Conservation (phyloP, 2,797 vertebrate species). For the Spinibarbus caldwelli region DNA sequence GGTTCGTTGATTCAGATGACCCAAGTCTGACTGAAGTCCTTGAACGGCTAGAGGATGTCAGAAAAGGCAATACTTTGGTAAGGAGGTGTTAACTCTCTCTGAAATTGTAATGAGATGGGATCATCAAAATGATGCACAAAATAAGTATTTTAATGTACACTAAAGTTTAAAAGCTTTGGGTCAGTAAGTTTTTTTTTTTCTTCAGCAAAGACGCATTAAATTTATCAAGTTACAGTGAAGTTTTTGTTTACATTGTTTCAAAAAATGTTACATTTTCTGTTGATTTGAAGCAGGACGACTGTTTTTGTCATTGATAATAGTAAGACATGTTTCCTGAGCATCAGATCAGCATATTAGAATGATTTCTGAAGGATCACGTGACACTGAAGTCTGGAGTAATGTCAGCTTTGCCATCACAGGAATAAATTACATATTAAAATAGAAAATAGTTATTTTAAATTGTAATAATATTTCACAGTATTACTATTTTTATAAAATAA, state of each 20-base stretch:
- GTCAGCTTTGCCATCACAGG: neutral
- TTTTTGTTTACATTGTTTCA: neutral
- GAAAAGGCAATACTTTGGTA: slow-evolving; percentile 94
- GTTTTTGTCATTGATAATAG: neutral
- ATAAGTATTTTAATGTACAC: neutral
- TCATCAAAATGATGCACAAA: neutral
- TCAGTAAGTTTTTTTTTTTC: neutral
- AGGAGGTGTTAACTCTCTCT: neutral
- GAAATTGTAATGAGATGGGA: neutral
- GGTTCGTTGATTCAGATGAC: slow-evolving; percentile 99
- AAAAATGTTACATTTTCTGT: neutral
- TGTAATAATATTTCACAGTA: neutral
- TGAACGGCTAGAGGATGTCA: slow-evolving; percentile 93
- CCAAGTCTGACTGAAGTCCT: slow-evolving; percentile 94
- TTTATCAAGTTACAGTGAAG: neutral
- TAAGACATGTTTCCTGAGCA: neutral
- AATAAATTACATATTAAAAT: neutral
- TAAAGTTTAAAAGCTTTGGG: neutral
- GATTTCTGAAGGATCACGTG: neutral
- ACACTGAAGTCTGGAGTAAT: neutral
- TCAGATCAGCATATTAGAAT: neutral
- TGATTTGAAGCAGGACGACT: neutral
- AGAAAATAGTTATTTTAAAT: too few species aligned
- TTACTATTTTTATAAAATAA: neutral
- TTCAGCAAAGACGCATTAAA: neutral